A percentile compares a stretch with the other conserved stretches of the same genome.
Conservation (phyloP, 1,140 invertebrate genomes). For the Lepidurus apus region DNA sequence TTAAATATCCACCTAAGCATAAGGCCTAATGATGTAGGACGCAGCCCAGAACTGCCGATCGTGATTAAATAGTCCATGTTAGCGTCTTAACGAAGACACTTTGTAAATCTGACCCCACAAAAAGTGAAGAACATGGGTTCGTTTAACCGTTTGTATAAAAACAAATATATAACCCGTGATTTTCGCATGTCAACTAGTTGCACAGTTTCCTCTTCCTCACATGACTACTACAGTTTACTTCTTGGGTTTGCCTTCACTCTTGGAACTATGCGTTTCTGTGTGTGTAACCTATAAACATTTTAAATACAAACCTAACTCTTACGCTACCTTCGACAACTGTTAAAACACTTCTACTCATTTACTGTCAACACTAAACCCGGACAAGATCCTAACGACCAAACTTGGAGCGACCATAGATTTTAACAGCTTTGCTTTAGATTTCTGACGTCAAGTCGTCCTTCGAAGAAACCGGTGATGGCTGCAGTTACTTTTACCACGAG, state of each 20-base stretch:
- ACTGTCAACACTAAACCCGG: not conserved
- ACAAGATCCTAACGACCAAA: not conserved
- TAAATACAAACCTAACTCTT: not conserved
- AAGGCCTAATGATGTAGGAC: no score
- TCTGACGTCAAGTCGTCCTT: not conserved
- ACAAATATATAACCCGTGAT: slow-evolving; percentile 4
- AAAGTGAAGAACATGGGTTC: not conserved
- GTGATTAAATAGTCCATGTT: slow-evolving; percentile 10
- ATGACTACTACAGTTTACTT: not conserved
- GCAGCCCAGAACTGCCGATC: not conserved
- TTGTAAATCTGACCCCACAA: not conserved
- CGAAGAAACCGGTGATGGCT: not conserved
- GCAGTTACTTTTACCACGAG: not conserved
- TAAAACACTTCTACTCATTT: not conserved
- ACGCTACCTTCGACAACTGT: not conserved
- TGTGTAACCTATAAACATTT: not conserved
- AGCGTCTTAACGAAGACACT: not conserved
- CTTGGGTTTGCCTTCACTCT: not conserved
- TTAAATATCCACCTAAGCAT: no score
- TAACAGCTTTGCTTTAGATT: slow-evolving; percentile 1
- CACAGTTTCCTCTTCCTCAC: not conserved
- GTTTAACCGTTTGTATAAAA: not conserved
- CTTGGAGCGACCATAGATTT: not conserved
- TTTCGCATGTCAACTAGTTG: slow-evolving; percentile 11
- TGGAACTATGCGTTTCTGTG: not conserved